Evolutionary conservation across 2,888 invertebrate genomes (phyloP), one percentile per base, ranked within the genome.

Genomic region (Harpalus rubripes): DNA sequence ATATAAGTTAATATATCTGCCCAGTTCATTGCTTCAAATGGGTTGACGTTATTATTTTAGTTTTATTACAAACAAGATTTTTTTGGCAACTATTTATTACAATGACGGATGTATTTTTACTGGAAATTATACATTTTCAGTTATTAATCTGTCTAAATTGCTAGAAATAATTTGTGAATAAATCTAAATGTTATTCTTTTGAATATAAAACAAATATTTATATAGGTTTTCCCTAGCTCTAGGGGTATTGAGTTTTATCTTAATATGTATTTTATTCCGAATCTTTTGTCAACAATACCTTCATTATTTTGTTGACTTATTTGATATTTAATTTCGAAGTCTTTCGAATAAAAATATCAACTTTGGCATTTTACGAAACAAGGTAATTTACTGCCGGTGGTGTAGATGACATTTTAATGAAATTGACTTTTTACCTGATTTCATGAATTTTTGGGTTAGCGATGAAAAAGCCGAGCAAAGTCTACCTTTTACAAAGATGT

Each of bases 391-490:
- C 68, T 68, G 39, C 32, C n/a, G 15, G 68, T 32, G 6, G 68
- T 68, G 68, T 32, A 68, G 39, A 68, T 68, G 68, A 68, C 68
- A 68, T 68, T 68, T 68, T 68, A 68, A 68, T 68, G 68, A 68
- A 68, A 68, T 68, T 32, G 32, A 52, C 44, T 52, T 52, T 52
- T 52, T 52, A 52, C 44, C 44, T 52, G 44, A 52, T 52, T 52
- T 52, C 44, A 52, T 52, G 44, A 52, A 10, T 12, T 52, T 52
- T 52, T 52, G 44, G 44, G 44, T 52, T 52, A 52, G 44, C 10
- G 44, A 52, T 12, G 44, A 52, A 52, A 52, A 52, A 52, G 12
- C 8, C 8, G 12, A 52, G 12, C 12, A 52, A 6, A 52, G 12
- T 52, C 44, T 52, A 52, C 44, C 44, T 12, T 52, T 52, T 12